These are phyloP conservation scores for Acanthoscelides obtectus DNA, from an alignment of 2,888 invertebrate genomes.

Conservation along the genomic window DNA sequence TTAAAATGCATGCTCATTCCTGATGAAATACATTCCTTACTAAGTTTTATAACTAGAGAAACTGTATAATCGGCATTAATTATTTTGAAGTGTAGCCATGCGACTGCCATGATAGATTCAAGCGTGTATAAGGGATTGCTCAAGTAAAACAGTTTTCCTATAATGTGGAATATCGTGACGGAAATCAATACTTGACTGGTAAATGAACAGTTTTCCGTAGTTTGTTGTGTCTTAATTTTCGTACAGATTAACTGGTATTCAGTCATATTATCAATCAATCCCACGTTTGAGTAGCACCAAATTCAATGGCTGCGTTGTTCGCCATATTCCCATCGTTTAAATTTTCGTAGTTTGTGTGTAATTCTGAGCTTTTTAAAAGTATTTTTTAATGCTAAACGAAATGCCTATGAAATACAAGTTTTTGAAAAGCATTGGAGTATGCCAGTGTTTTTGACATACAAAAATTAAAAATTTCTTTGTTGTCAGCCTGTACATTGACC, in stretches of 20 bases:
- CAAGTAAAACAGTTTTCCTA: slow-evolving; percentile 37
- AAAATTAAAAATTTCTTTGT: slow-evolving; percentile 38
- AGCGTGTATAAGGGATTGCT: slow-evolving; percentile 44
- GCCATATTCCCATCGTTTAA: slow-evolving; percentile 20
- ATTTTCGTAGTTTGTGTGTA: neutral
- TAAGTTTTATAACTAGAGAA: neutral
- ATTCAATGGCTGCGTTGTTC: slow-evolving; percentile 37
- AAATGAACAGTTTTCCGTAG: slow-evolving; percentile 30
- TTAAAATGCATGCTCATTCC: neutral
- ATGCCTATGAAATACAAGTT: neutral
- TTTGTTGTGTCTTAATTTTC: slow-evolving; percentile 18
- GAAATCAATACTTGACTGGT: slow-evolving; percentile 39
- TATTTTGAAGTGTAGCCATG: neutral
- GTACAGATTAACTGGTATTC: slow-evolving; percentile 4
- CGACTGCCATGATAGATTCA: slow-evolving; percentile 49
- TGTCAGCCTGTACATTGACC: slow-evolving; percentile 42
- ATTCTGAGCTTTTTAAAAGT: neutral
- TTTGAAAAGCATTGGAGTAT: slow-evolving; percentile 16
- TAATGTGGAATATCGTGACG: slow-evolving; percentile 42
- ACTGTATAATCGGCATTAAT: neutral
- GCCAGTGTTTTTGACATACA: slow-evolving; percentile 29
- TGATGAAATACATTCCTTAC: neutral
- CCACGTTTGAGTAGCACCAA: slow-evolving; percentile 34
- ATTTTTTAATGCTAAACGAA: neutral
- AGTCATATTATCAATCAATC: slow-evolving; percentile 34